These are phyloP conservation scores for Metacarcinus magister DNA, from an alignment of 2,888 invertebrate genomes.

Conservation along the genomic window DNA sequence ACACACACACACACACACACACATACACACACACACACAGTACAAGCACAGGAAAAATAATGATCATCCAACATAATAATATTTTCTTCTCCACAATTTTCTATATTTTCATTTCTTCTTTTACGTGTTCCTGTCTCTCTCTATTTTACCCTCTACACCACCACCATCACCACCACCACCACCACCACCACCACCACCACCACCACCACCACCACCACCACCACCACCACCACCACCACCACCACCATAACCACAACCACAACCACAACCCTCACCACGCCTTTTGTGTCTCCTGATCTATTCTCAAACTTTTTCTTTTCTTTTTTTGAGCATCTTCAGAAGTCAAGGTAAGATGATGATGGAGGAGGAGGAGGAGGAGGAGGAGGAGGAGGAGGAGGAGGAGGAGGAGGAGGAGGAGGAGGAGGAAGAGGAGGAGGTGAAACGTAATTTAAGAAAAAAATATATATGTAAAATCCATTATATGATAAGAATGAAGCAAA, in stretches of 20 bases:
- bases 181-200: constrained; percentile 26
- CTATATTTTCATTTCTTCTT: constrained; percentile 27
- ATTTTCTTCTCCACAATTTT: not conserved
- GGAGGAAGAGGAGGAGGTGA: not conserved
- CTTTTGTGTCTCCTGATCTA: not conserved
- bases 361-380: not conserved
- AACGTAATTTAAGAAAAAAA: not conserved
- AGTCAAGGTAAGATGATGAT: not conserved
- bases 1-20: too few species aligned
- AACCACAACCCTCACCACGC: not conserved
- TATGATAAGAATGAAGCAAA: not conserved
- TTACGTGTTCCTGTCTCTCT: not conserved
- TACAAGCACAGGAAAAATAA: not conserved
- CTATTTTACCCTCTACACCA: not conserved
- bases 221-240: not conserved
- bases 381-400: not conserved
- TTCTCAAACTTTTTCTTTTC: not conserved
- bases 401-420: not conserved
- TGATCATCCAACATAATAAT: not conserved
- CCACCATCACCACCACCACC: constrained; percentile 10
- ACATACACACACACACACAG: not conserved
- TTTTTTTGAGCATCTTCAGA: not conserved
- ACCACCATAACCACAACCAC: too few species aligned
- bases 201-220: not conserved
- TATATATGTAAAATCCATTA: not conserved